Base-by-base conservation (phyloP, 2,797 vertebrate species). In the Neostethus bicornis region DNA sequence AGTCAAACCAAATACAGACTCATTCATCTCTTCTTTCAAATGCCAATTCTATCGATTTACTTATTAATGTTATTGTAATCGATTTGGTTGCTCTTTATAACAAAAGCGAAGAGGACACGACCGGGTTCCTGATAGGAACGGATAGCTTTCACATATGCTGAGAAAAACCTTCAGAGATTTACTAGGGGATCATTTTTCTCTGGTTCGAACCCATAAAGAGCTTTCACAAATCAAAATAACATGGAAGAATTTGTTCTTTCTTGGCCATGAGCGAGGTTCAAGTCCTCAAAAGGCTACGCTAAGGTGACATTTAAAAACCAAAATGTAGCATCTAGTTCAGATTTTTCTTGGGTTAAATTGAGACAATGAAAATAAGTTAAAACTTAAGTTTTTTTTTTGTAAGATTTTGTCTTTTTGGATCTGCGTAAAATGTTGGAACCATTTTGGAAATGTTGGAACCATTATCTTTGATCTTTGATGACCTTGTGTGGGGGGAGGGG, bases 71-170 rank as follows among this genome's bases (percentile, higher is more conserved):
- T 16, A n/a, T 9, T 7, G 4, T 37, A 1, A 10, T 37, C 16
- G 35, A n/a, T 17, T 16, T 35, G 9, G 16, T 37, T 5, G 29
- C 41, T 44, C 19, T 7, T 35, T 16, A 45, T 37, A 16, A 38
- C 21, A 8, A 20, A 38, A 9, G 12, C 0, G 3, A n/a, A 37
- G 16, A 17, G 6, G 16, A 17, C 16, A 16, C 7, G 11, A 28
- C 13, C 28, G 24, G 7, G 26, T 17, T 25, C 34, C 56, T 41
- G 43, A n/a, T 25, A 10, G 37, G 16, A 50, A 38, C 16, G 9
- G 20, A 52, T 59, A 17, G 12, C 16, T 60, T 58, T 25, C 19
- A 41, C 45, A 71, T 68, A 42, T 70, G 73, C 26, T 17, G 7
- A 37, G 6, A 37, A 35, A 19, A 35, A 35, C 34, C 34, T 35